These are phyloP conservation scores for Ranitomeya imitator DNA, from an alignment of 2,113 vertebrate genomes.

Conservation along the genomic window DNA sequence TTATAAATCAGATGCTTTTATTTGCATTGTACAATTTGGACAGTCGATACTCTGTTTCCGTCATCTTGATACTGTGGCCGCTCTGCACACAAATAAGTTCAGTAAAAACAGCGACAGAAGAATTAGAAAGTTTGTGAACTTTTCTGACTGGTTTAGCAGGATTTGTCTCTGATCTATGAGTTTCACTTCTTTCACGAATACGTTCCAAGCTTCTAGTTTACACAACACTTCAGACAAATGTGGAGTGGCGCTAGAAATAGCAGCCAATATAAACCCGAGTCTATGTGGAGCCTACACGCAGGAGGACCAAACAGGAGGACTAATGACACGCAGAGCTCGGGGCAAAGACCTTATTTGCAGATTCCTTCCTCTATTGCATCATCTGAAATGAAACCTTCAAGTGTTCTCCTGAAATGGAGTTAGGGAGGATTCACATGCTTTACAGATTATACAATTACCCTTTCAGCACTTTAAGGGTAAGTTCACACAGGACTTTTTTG, in stretches of 20 bases:
- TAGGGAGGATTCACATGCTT: too few relatives aligned
- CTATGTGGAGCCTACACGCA: neutral
- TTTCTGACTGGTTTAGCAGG: neutral
- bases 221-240: neutral
- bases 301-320: too few relatives aligned
- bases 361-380: neutral
- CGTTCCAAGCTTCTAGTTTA: slow-evolving; percentile 22
- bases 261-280: neutral
- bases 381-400: too few relatives aligned
- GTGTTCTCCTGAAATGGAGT: too few relatives aligned
- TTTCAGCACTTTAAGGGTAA: too few relatives aligned
- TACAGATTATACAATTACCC: too few relatives aligned
- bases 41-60: too few relatives aligned
- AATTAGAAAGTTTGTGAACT: neutral
- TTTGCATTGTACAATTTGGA: too few relatives aligned
- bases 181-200: neutral
- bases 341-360: neutral
- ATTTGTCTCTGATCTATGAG: neutral
- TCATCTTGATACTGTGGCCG: too few relatives aligned
- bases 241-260: neutral
- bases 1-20: neutral
- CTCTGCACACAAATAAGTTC: too few relatives aligned
- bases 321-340: neutral
- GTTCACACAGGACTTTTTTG: too few relatives aligned
- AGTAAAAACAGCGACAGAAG: neutral